Evolutionary conservation across 2,113 vertebrate genomes (phyloP).

Genomic region (Ranitomeya variabilis): DNA sequence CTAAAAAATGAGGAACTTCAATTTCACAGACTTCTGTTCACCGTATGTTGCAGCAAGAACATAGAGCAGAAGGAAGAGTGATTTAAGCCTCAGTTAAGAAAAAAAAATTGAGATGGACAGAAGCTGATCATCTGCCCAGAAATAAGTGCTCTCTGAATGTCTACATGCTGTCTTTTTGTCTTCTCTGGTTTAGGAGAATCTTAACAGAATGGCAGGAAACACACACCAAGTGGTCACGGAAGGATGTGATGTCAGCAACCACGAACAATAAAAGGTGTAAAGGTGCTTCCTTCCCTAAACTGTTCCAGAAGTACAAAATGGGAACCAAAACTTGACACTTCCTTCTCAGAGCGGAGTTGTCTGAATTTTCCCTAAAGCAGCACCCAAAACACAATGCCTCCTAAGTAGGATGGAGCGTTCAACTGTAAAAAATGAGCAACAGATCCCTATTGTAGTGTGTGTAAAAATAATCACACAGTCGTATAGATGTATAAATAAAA

Average conservation of each 20-base stretch:
- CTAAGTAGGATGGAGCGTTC: conserved; percentile 14
- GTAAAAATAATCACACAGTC: conserved; percentile 60
- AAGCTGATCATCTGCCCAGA: conserved; percentile 55
- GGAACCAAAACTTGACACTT: conserved; percentile 88
- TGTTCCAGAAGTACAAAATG: conserved; percentile 85
- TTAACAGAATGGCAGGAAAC: conserved; percentile 91
- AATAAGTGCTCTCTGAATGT: conserved; percentile 46
- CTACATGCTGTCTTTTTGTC: conserved; percentile 45
- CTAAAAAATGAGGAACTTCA: conserved; percentile 79
- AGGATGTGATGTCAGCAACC: conserved; percentile 95
- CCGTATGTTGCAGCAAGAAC: conserved; percentile 69
- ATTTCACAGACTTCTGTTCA: conserved; percentile 71
- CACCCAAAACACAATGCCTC: conserved; percentile 64
- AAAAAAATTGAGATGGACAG: conserved; percentile 64
- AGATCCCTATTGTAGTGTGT: conserved; percentile 56
- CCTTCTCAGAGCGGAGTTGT: conserved; percentile 74
- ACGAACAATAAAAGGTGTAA: conserved; percentile 98
- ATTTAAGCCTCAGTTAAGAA: conserved; percentile 64
- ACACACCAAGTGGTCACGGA: conserved; percentile 81
- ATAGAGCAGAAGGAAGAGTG: conserved; percentile 67
- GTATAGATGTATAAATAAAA: conserved; percentile 66
- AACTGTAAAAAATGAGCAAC: conserved; percentile 62
- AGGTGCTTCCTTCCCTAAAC: conserved; percentile 98
- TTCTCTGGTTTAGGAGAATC: conserved; percentile 71
- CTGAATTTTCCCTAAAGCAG: conserved; percentile 70